Evolutionary conservation across 2,888 invertebrate genomes (phyloP).

Genomic region (Fabriciana adippe): DNA sequence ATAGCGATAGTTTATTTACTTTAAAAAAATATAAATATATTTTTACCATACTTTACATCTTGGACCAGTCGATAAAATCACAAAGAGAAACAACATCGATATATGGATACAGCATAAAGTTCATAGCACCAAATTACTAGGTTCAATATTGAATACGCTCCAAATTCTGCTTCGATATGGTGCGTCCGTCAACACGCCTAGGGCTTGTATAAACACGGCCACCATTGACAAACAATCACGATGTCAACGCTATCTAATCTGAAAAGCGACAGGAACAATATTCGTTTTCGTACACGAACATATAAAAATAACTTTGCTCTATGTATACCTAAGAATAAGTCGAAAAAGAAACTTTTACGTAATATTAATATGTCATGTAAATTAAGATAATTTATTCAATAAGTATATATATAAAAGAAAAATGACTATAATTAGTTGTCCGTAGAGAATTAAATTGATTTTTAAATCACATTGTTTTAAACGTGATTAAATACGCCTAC

Average conservation of each 20-base stretch:
- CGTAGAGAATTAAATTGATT: neutral
- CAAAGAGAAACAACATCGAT: constrained; percentile 5
- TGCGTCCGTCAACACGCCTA: constrained; percentile 58
- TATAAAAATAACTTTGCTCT: constrained; percentile 18
- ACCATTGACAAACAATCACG: constrained; percentile 66
- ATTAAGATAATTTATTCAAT: no score
- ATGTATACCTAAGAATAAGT: neutral
- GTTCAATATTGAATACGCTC: constrained; percentile 20
- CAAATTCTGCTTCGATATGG: constrained; percentile 29
- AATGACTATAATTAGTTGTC: neutral
- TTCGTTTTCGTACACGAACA: constrained; percentile 40
- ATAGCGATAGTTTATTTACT: no score
- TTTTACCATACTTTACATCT: constrained; percentile 1
- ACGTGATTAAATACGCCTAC: constrained; percentile 30
- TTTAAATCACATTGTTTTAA: constrained; percentile 14
- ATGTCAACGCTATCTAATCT: constrained; percentile 73
- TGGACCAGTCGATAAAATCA: constrained; percentile 16
- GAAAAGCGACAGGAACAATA: constrained; percentile 56
- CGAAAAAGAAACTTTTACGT: neutral
- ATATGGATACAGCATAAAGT: constrained; percentile 1
- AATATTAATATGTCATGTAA: neutral
- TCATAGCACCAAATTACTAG: constrained; percentile 16
- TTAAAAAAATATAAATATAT: neutral
- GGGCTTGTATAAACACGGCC: constrained; percentile 65
- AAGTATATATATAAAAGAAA: neutral